These are phyloP conservation scores for Chironomus striatipennis DNA, from an alignment of 1,140 invertebrate species.

Conservation along the genomic window DNA sequence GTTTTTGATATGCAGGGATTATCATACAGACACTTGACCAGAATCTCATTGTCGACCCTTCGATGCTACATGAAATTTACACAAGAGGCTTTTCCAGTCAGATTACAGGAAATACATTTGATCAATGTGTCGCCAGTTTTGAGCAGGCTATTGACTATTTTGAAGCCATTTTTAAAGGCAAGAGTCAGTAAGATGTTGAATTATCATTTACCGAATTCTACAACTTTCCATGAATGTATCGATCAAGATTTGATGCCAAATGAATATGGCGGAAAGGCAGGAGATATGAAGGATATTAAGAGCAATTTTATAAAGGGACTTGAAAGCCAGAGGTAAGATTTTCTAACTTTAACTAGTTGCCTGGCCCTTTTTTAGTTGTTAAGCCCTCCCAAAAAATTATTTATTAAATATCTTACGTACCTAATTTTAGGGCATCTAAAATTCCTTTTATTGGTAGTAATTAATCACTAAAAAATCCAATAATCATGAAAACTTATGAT, in stretches of 20 bases:
- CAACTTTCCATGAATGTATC: slow-evolving; percentile 47
- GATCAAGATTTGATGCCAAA: slow-evolving; percentile 47
- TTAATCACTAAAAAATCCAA: too few relatives aligned
- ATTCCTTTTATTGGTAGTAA: too few relatives aligned
- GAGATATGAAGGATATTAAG: slow-evolving; percentile 44
- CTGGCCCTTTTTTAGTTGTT: too few relatives aligned
- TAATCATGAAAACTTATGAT: too few relatives aligned
- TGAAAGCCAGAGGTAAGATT: slow-evolving; percentile 38
- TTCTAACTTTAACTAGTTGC: too few relatives aligned
- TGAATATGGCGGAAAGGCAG: slow-evolving; percentile 50
- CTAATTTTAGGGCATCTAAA: too few relatives aligned
- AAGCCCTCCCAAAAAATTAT: too few relatives aligned
- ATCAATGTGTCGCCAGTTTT: slow-evolving; percentile 50
- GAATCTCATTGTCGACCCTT: slow-evolving; percentile 50
- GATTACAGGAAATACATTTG: slow-evolving; percentile 59
- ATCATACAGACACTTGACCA: slow-evolving; percentile 50
- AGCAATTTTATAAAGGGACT: slow-evolving; percentile 43
- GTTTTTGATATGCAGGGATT: slow-evolving; percentile 59
- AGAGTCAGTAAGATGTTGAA: slow-evolving; percentile 40
- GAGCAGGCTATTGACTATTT: slow-evolving; percentile 46
- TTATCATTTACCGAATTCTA: slow-evolving; percentile 48
- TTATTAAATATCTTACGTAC: too few relatives aligned
- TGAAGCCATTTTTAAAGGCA: slow-evolving; percentile 50
- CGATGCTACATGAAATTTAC: slow-evolving; percentile 60
- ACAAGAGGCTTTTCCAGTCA: slow-evolving; percentile 60